phyloP scores from a whole-genome alignment of 2,797 vertebrate species.

The Sebastes melanostomus region DNA sequence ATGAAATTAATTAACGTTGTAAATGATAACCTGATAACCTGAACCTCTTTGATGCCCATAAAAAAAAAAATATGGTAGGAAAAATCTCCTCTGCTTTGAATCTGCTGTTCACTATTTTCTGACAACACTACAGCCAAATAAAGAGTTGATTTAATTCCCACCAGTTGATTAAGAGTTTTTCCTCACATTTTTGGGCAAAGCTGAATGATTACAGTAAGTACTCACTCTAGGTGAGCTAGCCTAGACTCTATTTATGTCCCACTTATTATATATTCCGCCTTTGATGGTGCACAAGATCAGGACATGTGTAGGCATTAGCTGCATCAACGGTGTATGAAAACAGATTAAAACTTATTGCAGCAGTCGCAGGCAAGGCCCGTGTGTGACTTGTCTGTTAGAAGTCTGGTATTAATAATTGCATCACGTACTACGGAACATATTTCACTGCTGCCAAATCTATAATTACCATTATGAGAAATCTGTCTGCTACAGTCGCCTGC shows the following conservation, averaged over 20 bases:
- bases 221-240: background rate
- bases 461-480: conserved; percentile 62
- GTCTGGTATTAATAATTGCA: conserved; percentile 42
- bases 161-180: background rate
- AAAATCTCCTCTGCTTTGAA: background rate
- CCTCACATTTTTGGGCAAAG: background rate
- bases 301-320: conserved; percentile 19
- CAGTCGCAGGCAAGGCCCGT: background rate
- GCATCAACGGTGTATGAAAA: conserved; percentile 26
- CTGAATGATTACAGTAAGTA: background rate
- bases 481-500: conserved; percentile 39
- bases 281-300: background rate
- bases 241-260: background rate
- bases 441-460: conserved; percentile 61
- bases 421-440: conserved; percentile 44
- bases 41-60: too few relatives aligned
- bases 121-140: background rate
- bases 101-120: background rate
- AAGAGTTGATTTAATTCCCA: background rate
- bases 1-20: too few relatives aligned
- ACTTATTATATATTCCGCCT: conserved; percentile 11
- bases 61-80: too few relatives aligned
- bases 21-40: too few relatives aligned
- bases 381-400: conserved; percentile 15
- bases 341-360: conserved; percentile 19